Conservation (phyloP, 1,140 invertebrate species). For the Amyelois transitella region DNA sequence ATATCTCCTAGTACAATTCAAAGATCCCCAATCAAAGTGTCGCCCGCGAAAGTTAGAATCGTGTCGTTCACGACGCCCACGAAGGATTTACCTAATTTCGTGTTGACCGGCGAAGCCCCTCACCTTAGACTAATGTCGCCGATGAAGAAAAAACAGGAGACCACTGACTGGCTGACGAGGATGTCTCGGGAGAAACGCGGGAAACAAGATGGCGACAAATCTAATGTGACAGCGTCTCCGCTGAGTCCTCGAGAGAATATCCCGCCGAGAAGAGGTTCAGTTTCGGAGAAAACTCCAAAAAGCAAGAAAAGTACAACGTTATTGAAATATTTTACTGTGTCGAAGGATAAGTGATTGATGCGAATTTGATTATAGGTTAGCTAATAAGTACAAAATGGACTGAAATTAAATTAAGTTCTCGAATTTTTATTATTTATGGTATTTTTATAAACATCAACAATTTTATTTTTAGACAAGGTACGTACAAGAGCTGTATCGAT, state of each 20-base stretch:
- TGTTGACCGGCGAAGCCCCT: slow-evolving; percentile 83
- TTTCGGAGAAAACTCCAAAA: slow-evolving; percentile 47
- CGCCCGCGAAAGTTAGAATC: slow-evolving; percentile 37
- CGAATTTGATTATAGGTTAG: neutral
- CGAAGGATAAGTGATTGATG: slow-evolving; percentile 22
- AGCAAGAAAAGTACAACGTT: slow-evolving; percentile 40
- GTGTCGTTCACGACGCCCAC: slow-evolving; percentile 78
- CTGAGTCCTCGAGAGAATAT: slow-evolving; percentile 75
- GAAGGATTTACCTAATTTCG: slow-evolving; percentile 84
- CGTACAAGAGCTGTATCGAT: too few species aligned
- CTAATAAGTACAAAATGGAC: neutral
- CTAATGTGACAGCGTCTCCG: slow-evolving; percentile 75
- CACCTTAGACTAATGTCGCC: slow-evolving; percentile 82
- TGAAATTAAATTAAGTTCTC: too few species aligned
- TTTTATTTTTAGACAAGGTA: too few species aligned
- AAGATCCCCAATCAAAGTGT: slow-evolving; percentile 28
- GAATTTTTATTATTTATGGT: too few species aligned
- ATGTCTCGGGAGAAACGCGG: slow-evolving; percentile 77
- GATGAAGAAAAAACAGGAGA: slow-evolving; percentile 77
- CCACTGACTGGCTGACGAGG: slow-evolving; percentile 83
- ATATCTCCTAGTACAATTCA: slow-evolving; percentile 19
- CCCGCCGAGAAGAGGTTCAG: slow-evolving; percentile 64
- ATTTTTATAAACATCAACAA: too few species aligned
- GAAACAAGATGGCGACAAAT: slow-evolving; percentile 29
- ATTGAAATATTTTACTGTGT: slow-evolving; percentile 51